These are phyloP conservation scores for Aeoliscus strigatus DNA, from an alignment of 2,797 vertebrate species.

Conservation along the genomic window DNA sequence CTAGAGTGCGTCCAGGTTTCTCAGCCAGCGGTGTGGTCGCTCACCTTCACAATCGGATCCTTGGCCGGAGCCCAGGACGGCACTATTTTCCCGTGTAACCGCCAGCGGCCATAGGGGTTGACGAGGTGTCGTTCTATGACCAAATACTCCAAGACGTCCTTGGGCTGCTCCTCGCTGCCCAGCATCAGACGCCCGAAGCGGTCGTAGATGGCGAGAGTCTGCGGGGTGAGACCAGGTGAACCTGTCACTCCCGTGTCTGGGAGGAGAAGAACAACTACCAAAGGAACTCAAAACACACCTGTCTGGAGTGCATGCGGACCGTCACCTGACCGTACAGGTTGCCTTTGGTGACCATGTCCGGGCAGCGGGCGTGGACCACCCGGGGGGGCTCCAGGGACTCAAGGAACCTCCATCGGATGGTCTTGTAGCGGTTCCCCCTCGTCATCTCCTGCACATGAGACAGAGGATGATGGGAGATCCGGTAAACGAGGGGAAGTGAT, in stretches of 20 bases:
- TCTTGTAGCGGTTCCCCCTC: constrained; percentile 84
- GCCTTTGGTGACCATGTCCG: constrained; percentile 76
- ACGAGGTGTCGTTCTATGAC: constrained; percentile 87
- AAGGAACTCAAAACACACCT: constrained; percentile 66
- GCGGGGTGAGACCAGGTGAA: no score
- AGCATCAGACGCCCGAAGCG: constrained; percentile 90
- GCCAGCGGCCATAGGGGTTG: constrained; percentile 86
- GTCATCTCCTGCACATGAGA: constrained; percentile 84
- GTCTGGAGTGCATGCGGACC: constrained; percentile 86
- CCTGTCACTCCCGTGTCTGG: no score
- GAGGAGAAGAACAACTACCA: not conserved
- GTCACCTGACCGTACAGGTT: constrained; percentile 92
- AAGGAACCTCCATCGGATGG: constrained; percentile 83
- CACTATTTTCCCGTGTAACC: constrained; percentile 90
- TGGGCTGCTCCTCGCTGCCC: constrained; percentile 82
- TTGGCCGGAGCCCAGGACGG: constrained; percentile 90
- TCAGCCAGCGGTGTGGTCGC: no score
- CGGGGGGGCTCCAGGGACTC: constrained; percentile 84
- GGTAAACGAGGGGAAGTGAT: not conserved
- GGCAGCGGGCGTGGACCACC: constrained; percentile 84
- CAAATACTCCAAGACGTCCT: constrained; percentile 89
- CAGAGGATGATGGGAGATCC: not conserved
- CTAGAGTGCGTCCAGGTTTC: no score
- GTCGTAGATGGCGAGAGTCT: constrained; percentile 91
- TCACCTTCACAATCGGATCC: constrained; percentile 87